Conservation (phyloP, 2,113 vertebrate genomes). For the Vimba vimba region DNA sequence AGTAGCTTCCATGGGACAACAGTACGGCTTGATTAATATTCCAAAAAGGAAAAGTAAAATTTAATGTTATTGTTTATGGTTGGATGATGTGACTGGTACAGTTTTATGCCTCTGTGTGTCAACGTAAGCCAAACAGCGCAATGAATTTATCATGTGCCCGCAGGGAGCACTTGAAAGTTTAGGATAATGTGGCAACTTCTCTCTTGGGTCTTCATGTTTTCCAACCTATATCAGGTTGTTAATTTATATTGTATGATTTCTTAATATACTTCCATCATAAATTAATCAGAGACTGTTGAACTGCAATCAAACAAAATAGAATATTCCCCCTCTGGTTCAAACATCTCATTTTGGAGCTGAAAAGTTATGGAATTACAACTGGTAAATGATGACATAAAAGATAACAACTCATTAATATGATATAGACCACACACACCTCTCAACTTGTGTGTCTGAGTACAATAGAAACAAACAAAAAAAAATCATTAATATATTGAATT, state of each 20-base stretch:
- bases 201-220: slow-evolving; percentile 1
- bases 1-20: no score
- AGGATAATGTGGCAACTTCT: not conserved
- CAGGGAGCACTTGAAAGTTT: slow-evolving; percentile 12
- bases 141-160: slow-evolving; percentile 20
- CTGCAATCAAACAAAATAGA: slow-evolving; percentile 4
- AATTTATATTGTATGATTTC: slow-evolving; percentile 24
- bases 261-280: slow-evolving; percentile 11
- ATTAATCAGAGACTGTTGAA: slow-evolving; percentile 7
- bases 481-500: not conserved
- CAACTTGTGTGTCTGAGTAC: not conserved
- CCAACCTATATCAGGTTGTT: not conserved
- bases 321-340: not conserved
- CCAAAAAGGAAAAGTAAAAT: slow-evolving; percentile 7
- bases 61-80: slow-evolving; percentile 15
- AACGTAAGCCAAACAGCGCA: not conserved
- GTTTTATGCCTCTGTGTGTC: not conserved
- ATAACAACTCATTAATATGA: slow-evolving; percentile 4
- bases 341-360: not conserved
- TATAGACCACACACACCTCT: not conserved
- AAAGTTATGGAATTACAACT: not conserved
- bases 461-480: not conserved
- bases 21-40: not conserved
- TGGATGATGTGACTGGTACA: slow-evolving; percentile 5
- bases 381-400: slow-evolving; percentile 7